phyloP scores from a whole-genome alignment of 2,888 invertebrate genomes.

The Dryomyza anilis region DNA sequence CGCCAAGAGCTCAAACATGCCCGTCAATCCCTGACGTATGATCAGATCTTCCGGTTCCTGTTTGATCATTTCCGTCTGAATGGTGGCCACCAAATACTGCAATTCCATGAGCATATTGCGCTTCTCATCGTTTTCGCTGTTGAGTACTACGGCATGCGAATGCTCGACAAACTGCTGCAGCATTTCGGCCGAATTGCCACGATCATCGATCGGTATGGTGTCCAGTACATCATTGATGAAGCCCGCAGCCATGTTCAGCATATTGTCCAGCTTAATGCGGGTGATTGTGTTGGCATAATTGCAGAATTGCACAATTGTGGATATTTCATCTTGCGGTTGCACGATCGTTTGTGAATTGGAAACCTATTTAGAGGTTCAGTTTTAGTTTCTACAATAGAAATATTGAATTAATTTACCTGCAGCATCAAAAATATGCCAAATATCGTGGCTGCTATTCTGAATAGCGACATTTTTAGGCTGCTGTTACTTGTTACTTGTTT shows the following conservation, averaged over 20 bases:
- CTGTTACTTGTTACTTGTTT: too few relatives aligned
- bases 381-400: too few relatives aligned
- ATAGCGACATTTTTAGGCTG: too few relatives aligned
- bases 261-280: constrained; percentile 35
- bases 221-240: constrained; percentile 33
- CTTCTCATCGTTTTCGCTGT: constrained; percentile 31
- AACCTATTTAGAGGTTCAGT: not conserved
- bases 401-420: too few relatives aligned
- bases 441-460: too few relatives aligned
- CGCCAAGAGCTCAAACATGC: constrained; percentile 37
- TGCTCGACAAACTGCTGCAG: constrained; percentile 32
- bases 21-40: constrained; percentile 32
- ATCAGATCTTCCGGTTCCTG: constrained; percentile 36
- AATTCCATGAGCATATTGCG: constrained; percentile 32
- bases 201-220: constrained; percentile 34
- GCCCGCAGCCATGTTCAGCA: constrained; percentile 30
- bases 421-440: too few relatives aligned
- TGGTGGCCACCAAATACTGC: constrained; percentile 34
- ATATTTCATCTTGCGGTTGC: constrained; percentile 21
- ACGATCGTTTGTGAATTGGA: too few relatives aligned
- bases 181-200: constrained; percentile 36
- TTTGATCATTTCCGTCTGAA: constrained; percentile 36
- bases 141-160: constrained; percentile 24
- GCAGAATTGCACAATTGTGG: constrained; percentile 32
- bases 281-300: constrained; percentile 36